Evolutionary conservation across 2,888 invertebrate genomes (phyloP), one percentile per base, ranked within the genome.

Genomic region (Phasia obesa): DNA sequence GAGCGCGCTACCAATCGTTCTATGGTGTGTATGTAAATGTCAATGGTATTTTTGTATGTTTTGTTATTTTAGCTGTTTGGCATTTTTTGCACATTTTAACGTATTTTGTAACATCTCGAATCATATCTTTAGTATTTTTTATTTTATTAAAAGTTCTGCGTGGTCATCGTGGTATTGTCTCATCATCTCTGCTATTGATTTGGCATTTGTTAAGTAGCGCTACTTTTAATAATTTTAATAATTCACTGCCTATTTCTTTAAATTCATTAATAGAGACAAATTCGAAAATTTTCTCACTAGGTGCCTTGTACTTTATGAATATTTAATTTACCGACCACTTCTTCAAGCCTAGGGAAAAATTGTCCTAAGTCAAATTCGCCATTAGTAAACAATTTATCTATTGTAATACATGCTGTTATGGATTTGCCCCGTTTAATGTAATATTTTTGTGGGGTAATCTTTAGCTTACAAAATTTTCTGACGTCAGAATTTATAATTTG

Each of bases 201-300:
- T 27, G 6, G 3, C 6, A 6, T 27, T 6, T 27, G 27, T 27
- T 27, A 27, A 27, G 27, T 27, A 27, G 6, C 27, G 27, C 27
- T 27, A 70, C 70, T 42, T 83, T 74, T 25, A 70, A 74, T 38
- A 13, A 11, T 7, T 38, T 38, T 38, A 38, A 38, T 38, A 38
- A 11, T 38, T 38, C 9, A 38, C 9, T 38, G 38, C 13, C 13
- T 11, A 38, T 38, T 11, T 11, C 7, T 38, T 38, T 38, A 38
- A 38, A 38, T 38, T 38, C 38, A 38, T 38, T 38, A 38, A 38
- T 7, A 13, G 38, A 7, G 11, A 38, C 13, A 38, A n/a, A n/a
- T n/a, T n/a, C n/a, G n/a, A n/a, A n/a, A n/a, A n/a, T n/a, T n/a
- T n/a, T n/a, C n/a, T n/a, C n/a, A n/a, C n/a, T n/a, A n/a, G n/a